phyloP scores from a whole-genome alignment of 2,888 invertebrate genomes.

The Mythimna impura region DNA sequence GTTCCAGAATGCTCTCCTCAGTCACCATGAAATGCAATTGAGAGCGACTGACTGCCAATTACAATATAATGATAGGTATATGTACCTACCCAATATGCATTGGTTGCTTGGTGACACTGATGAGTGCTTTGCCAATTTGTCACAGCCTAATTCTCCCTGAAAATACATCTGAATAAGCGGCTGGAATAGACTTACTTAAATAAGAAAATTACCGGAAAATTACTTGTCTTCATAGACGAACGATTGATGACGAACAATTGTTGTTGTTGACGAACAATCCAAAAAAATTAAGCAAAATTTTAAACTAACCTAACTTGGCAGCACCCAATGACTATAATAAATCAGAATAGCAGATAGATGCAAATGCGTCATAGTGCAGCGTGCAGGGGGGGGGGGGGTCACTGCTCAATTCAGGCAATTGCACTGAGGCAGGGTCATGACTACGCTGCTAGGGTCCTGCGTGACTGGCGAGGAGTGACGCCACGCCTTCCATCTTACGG shows the following conservation, averaged over 20 bases:
- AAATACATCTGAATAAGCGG: too few species aligned
- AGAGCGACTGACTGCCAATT: constrained; percentile 8
- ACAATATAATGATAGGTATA: constrained; percentile 1
- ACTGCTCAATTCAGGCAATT: constrained; percentile 54
- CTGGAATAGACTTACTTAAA: too few species aligned
- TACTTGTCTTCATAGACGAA: too few species aligned
- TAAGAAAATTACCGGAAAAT: neutral
- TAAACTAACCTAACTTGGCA: neutral
- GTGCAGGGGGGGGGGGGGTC: neutral
- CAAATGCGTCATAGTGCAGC: constrained; percentile 21
- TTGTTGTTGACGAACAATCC: too few species aligned
- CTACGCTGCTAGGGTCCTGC: constrained; percentile 33
- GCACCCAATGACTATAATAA: neutral
- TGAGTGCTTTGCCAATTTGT: neutral
- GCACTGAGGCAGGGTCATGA: constrained; percentile 43
- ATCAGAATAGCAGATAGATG: neutral
- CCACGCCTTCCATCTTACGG: constrained; percentile 1
- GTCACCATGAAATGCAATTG: constrained; percentile 13
- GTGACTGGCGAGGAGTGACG: constrained; percentile 5
- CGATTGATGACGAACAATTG: too few species aligned
- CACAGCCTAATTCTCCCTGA: neutral
- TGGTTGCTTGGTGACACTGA: constrained; percentile 7
- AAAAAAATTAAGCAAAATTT: too few species aligned
- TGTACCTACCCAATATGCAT: neutral
- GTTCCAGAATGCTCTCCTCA: constrained; percentile 58